These are phyloP conservation scores for Salvator merianae DNA, from an alignment of 2,113 vertebrate species.

Conservation along the genomic window DNA sequence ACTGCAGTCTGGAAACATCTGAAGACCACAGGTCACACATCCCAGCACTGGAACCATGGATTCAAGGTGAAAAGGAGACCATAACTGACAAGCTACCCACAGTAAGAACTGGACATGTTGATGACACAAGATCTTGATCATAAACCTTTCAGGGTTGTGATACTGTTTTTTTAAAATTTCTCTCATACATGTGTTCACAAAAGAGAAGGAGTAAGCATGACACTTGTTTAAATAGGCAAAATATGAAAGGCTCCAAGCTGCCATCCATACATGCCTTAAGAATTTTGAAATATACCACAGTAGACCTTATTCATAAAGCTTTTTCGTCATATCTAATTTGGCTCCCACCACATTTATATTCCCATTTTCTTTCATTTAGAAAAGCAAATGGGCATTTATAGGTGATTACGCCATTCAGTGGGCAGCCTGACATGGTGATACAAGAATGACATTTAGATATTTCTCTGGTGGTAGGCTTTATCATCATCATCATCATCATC, in stretches of 20 bases:
- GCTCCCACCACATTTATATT: not conserved
- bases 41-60: not conserved
- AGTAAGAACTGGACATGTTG: not conserved
- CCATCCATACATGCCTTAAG: no score
- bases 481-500: no score
- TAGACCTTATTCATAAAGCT: not conserved
- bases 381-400: not conserved
- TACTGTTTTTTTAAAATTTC: not conserved
- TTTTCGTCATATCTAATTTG: not conserved
- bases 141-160: not conserved
- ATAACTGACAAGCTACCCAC: not conserved
- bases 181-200: not conserved
- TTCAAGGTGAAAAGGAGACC: not conserved
- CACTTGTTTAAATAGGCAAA: no score
- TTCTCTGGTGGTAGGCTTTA: not conserved
- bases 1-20: no score
- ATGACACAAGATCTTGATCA: not conserved
- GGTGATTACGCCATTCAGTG: constrained; percentile 2
- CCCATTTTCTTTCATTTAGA: not conserved
- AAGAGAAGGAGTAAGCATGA: not conserved
- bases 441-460: not conserved
- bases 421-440: not conserved
- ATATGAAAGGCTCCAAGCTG: no score
- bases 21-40: no score
- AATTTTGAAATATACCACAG: not conserved